A percentile compares a stretch with the other conserved stretches of the same genome.
phyloP scores from a whole-genome alignment of 92 coral and sea anemone genomes.

The Epizoanthus stellaris region DNA sequence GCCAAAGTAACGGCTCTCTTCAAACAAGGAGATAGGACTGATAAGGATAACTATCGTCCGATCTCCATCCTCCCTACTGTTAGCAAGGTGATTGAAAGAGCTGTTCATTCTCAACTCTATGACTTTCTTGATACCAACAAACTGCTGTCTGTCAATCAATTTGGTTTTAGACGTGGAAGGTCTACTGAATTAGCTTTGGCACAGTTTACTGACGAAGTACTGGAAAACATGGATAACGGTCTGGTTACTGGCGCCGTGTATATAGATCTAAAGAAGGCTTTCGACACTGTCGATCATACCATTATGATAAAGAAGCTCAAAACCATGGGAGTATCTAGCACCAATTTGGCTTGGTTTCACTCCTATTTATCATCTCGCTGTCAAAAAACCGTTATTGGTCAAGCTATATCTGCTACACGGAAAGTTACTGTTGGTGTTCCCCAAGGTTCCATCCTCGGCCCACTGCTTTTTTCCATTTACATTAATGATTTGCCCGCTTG shows the following conservation, averaged over 20 bases:
- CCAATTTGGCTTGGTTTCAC: slow-evolving; percentile 37
- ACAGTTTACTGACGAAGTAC: slow-evolving; percentile 62
- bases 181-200: slow-evolving; percentile 58
- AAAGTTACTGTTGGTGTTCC: slow-evolving; percentile 47
- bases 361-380: slow-evolving; percentile 43
- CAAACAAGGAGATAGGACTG: slow-evolving; percentile 17
- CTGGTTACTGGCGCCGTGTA: slow-evolving; percentile 39
- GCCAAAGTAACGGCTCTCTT: slow-evolving; percentile 29
- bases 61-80: neutral
- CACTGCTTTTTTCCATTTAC: neutral
- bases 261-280: slow-evolving; percentile 47
- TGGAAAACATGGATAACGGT: slow-evolving; percentile 34
- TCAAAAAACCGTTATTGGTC: slow-evolving; percentile 37
- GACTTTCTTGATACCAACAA: slow-evolving; percentile 32
- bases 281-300: slow-evolving; percentile 50
- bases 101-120: slow-evolving; percentile 31
- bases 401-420: slow-evolving; percentile 37
- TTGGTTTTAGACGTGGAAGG: slow-evolving; percentile 65
- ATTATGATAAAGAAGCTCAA: slow-evolving; percentile 47
- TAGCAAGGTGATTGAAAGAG: slow-evolving; percentile 24
- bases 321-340: slow-evolving; percentile 29
- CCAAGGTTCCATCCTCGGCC: slow-evolving; percentile 44
- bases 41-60: slow-evolving; percentile 34
- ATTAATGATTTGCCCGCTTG: too few species aligned
- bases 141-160: slow-evolving; percentile 48